Evolutionary conservation across 2,113 vertebrate genomes (phyloP).

Genomic region (Litocranius walleri): DNA sequence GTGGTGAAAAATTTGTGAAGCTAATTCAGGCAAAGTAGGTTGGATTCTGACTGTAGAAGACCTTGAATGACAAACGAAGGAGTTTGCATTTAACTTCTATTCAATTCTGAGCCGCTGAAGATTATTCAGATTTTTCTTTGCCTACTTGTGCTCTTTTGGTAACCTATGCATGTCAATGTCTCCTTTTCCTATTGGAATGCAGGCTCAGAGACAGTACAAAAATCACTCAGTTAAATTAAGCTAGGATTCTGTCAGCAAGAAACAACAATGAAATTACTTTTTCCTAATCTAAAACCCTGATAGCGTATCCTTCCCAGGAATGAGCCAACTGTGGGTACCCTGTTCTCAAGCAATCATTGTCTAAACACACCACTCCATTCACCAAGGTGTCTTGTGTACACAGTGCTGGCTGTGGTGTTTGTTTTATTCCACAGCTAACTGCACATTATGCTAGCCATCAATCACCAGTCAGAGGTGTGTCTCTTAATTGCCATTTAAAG

Average conservation of each 20-base stretch:
- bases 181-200: neutral
- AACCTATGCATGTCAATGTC: neutral
- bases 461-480: constrained; percentile 38
- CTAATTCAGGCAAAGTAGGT: neutral
- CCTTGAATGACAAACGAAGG: neutral
- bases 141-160: neutral
- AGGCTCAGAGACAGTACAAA: neutral
- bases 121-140: neutral
- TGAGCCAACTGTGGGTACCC: neutral
- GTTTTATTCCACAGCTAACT: constrained; percentile 58
- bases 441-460: constrained; percentile 15
- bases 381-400: constrained; percentile 50
- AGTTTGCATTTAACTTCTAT: neutral
- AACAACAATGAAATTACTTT: constrained; percentile 32
- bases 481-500: constrained; percentile 49
- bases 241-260: neutral
- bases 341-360: constrained; percentile 65
- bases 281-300: constrained; percentile 60
- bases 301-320: constrained; percentile 53
- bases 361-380: constrained; percentile 61
- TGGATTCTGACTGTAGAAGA: neutral
- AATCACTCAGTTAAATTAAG: constrained; percentile 20
- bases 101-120: neutral
- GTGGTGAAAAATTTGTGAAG: neutral
- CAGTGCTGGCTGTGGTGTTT: constrained; percentile 54